Evolutionary conservation across 2,888 invertebrate genomes (phyloP), one percentile per base, ranked within the genome.

Genomic region (Cephus pygmeus): DNA sequence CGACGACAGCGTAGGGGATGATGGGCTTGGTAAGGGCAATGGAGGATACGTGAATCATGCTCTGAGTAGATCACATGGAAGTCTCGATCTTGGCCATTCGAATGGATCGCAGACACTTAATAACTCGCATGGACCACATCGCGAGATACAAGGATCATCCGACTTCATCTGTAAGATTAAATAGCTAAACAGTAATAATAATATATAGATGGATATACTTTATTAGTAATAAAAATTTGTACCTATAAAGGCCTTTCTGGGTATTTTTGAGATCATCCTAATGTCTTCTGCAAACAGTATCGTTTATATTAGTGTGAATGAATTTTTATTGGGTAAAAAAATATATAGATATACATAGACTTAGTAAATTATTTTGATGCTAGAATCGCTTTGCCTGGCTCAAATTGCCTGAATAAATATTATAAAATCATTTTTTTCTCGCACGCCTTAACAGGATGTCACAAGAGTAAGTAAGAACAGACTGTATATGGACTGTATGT

Each of bases 81-180:
- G 85, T 69, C 79, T 90, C 76, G 85, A 88, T 73, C 81, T 87
- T 68, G 79, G 76, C 30, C 81, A 86, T 71, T 75, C 86, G 15
- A 87, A 87, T 76, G 84, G 82, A 15, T 82, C 86, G 4, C 83
- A 83, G n/a, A 84, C 77, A 56, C 77, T 84, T 73, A 81, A 81
- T 30, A 82, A 76, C 74, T 85, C 87, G 1, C 85, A 85, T 75
- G 92, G 90, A 78, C 88, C 87, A 40, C 91, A 92, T 81, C 91
- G 90, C 76, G 93, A 92, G 78, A 91, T 92, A 76, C 92, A 92
- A 87, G 94, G 94, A 83, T 94, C 94, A 84, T 94, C 94, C 85
- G 94, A 94, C 82, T 93, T 93, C 83, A 93, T 93, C 84, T 90
- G 93, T 93, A 89, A 93, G 93, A 92, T 34, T 9, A 23, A 56